These are phyloP conservation scores for Parauchenoglanis punctatus DNA, from an alignment of 2,797 vertebrate genomes.

Conservation along the genomic window DNA sequence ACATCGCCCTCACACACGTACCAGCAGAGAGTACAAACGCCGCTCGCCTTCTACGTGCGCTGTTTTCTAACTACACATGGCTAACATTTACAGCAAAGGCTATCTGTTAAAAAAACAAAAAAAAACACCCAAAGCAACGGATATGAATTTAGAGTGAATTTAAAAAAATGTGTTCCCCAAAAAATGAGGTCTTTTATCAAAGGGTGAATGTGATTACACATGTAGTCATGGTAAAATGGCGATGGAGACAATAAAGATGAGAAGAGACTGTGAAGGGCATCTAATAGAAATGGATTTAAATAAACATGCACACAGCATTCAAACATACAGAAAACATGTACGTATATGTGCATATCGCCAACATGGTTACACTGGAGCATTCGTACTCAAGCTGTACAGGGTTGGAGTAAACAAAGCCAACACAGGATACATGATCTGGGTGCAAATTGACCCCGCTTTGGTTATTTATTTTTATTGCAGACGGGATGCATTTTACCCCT, in stretches of 20 bases:
- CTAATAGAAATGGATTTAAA: conserved; percentile 46
- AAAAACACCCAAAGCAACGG: neutral
- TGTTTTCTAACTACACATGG: neutral
- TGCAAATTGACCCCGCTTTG: neutral
- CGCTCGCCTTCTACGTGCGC: conserved; percentile 5
- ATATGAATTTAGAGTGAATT: conserved; percentile 16
- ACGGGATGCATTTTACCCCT: neutral
- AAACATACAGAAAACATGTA: conserved; percentile 1
- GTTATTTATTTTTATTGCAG: neutral
- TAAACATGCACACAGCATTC: conserved; percentile 36
- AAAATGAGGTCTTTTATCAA: conserved; percentile 9
- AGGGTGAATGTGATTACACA: conserved; percentile 24
- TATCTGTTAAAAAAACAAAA: neutral
- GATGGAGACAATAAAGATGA: conserved; percentile 38
- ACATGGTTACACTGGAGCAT: neutral
- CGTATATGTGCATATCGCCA: neutral
- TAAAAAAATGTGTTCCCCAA: conserved; percentile 6
- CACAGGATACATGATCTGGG: conserved; percentile 6
- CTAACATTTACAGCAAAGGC: conserved; percentile 13
- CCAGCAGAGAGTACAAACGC: neutral
- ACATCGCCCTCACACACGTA: conserved; percentile 8
- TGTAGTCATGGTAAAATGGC: conserved; percentile 24
- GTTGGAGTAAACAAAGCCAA: conserved; percentile 23
- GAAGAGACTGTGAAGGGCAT: conserved; percentile 36
- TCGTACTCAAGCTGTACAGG: neutral